These are phyloP conservation scores for Cygnus atratus DNA, from an alignment of 2,113 vertebrate genomes.

Conservation along the genomic window DNA sequence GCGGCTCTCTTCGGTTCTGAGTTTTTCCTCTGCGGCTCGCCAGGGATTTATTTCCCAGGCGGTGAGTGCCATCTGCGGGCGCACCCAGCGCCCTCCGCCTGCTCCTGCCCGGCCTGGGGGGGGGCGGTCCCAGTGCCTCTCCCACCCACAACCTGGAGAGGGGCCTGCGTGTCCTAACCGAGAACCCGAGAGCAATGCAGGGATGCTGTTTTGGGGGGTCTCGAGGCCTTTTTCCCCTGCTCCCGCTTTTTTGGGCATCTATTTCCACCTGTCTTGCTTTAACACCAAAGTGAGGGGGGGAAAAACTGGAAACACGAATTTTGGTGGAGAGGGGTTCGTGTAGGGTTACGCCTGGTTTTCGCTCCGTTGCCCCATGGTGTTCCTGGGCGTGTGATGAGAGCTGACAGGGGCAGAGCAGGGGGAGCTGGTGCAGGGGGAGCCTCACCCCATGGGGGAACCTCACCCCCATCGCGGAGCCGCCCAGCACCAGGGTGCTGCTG, in stretches of 20 bases:
- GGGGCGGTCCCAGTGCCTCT: neutral
- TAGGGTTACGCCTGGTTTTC: neutral
- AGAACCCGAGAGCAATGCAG: neutral
- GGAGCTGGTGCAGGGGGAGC: neutral
- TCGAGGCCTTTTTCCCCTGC: rapidly evolving
- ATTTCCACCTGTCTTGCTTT: neutral
- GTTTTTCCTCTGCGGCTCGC: neutral
- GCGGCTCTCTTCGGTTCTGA: neutral
- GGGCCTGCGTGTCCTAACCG: rapidly evolving
- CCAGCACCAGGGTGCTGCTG: neutral
- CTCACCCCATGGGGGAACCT: neutral
- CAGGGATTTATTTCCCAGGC: slow-evolving; percentile 2
- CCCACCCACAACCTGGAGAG: neutral
- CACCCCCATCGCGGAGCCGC: neutral
- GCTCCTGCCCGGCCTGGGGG: no score
- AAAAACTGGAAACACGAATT: neutral
- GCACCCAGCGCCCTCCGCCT: neutral
- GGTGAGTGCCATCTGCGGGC: neutral
- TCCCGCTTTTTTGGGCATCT: neutral
- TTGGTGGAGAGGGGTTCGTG: neutral
- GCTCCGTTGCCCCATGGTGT: neutral
- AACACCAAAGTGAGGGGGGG: neutral
- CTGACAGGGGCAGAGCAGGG: neutral
- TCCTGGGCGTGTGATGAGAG: neutral
- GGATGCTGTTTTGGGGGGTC: neutral